Base-by-base conservation (phyloP, 2,888 invertebrate genomes). In the Ophraella communa region DNA sequence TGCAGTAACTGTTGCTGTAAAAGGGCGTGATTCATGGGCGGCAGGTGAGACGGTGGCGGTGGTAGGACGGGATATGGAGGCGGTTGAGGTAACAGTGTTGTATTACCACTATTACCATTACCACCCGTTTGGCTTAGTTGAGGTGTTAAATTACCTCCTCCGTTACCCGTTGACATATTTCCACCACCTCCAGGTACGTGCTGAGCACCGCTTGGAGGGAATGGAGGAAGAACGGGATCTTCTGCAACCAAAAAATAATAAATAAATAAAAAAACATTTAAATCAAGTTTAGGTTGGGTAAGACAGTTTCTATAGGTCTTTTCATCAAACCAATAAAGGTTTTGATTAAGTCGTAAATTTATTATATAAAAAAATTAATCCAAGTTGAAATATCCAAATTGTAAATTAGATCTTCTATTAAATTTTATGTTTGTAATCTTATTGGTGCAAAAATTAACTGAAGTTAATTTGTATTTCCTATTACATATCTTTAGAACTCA, bases 1-100 rank as follows among this genome's bases (percentile, higher is more conserved):
- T 87, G 87, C 74, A 87, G 86, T 71, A 88, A 86, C 71, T 87
- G 88, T 67, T 87, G 87, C 68, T 84, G 84, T 63, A 83, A 79
- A 70, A 82, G 75, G 65, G 82, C 80, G 71, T 79, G 79, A 64
- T 80, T 79, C 68, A 80, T 74, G 53, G 76, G 76, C 63, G 76
- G 77, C 71, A 77, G 73, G 60, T 69, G 68, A 30, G 71, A 52
- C 24, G 44, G 55, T 30, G 83, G 82, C 68, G 83, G 80, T 64
- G 82, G 81, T 68, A 83, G 79, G 60, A 76, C 75, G 64, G 80
- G 80, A 66, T 79, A 80, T 18, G 80, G 79, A 49, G 81, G 81
- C 53, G 79, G 80, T 51, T 79, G 69, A 58, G 64, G 52, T 47
- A 54, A 45, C 24, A 57, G 64, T 20, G 55, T 60, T n/a, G n/a